A percentile compares a stretch with the other conserved stretches of the same genome.
phyloP scores from a whole-genome alignment of 2,113 vertebrate species.

The Brachyhypopomus gauderio region DNA sequence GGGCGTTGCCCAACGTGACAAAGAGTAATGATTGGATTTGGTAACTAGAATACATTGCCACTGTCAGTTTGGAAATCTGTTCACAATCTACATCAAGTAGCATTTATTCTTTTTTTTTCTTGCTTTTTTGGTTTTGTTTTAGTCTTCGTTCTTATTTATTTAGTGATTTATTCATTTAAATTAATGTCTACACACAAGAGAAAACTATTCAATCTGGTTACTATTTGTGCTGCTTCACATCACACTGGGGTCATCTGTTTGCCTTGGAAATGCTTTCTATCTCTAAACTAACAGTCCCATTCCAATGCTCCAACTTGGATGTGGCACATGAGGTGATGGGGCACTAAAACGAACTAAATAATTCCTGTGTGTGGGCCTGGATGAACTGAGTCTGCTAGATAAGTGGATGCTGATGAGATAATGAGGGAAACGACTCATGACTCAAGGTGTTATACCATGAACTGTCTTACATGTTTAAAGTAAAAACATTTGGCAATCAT shows the following conservation, averaged over 20 bases:
- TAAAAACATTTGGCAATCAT: not conserved
- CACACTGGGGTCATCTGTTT: slow-evolving; percentile 1
- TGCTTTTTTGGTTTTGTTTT: too few relatives aligned
- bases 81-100: not conserved
- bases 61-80: not conserved
- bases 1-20: too few relatives aligned
- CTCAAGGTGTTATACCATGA: not conserved
- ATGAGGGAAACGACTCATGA: not conserved
- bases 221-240: not conserved
- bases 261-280: not conserved
- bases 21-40: too few relatives aligned
- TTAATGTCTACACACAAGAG: not conserved
- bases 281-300: slow-evolving; percentile 11
- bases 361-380: not conserved
- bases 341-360: slow-evolving; percentile 3
- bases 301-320: not conserved
- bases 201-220: not conserved
- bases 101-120: too few relatives aligned
- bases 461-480: too few relatives aligned
- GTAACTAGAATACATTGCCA: too few relatives aligned
- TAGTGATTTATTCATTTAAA: not conserved
- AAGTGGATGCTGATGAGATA: not conserved
- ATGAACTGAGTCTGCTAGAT: not conserved
- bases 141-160: not conserved
- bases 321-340: not conserved